phyloP scores from a whole-genome alignment of 2,888 invertebrate genomes.

The Phania funesta region DNA sequence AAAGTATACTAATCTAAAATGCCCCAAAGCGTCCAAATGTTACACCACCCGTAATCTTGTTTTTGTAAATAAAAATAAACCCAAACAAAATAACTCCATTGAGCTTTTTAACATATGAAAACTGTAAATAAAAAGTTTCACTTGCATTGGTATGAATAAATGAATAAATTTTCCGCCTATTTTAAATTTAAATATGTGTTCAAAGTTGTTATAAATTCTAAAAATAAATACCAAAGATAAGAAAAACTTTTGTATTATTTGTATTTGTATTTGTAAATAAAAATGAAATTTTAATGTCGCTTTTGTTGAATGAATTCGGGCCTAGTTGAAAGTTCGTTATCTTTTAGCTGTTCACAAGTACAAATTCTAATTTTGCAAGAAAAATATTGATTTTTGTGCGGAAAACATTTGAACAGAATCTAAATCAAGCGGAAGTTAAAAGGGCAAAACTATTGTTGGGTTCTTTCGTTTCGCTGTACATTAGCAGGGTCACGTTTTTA shows the following conservation, averaged over 20 bases:
- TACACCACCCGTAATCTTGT: no score
- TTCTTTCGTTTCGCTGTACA: not conserved
- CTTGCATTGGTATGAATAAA: not conserved
- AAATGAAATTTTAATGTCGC: constrained; percentile 9
- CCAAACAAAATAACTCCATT: no score
- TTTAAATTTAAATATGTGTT: not conserved
- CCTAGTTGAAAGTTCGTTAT: not conserved
- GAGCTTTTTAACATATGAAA: not conserved
- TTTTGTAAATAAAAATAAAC: not conserved
- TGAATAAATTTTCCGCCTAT: not conserved
- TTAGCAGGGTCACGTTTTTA: not conserved
- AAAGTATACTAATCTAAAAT: no score
- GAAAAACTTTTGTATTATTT: not conserved
- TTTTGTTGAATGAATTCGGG: not conserved
- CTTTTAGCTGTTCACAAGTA: not conserved
- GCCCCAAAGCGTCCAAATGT: no score
- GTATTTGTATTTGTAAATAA: not conserved
- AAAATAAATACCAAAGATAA: not conserved
- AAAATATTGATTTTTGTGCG: no score
- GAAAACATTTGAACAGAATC: not conserved
- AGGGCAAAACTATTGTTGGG: not conserved
- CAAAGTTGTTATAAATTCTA: constrained; percentile 23
- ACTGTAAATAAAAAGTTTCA: constrained; percentile 11
- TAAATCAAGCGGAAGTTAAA: constrained; percentile 46
- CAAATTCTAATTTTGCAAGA: not conserved